A percentile compares a stretch with the other conserved stretches of the same genome.
These are phyloP conservation scores for Lytechinus variegatus DNA, from an alignment of 35 echinoderm and acorn worm genomes.

Conservation along the genomic window DNA sequence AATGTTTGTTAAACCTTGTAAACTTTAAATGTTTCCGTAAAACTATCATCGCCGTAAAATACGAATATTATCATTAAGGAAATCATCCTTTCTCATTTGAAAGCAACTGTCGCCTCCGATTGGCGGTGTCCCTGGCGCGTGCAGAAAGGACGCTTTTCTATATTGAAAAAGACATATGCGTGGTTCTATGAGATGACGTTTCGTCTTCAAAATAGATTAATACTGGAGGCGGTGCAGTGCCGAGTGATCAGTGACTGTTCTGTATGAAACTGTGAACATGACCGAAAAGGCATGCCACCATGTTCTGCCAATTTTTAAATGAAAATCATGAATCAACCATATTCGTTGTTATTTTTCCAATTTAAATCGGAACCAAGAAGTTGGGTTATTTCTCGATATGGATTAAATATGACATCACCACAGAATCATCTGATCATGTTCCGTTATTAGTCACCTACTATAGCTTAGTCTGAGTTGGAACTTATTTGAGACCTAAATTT, in stretches of 20 bases:
- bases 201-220: neutral
- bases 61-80: neutral
- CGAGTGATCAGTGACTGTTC: neutral
- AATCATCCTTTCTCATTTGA: neutral
- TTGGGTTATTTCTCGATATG: neutral
- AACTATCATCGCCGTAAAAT: neutral
- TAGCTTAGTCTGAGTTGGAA: neutral
- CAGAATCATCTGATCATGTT: neutral
- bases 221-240: neutral
- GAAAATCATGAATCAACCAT: neutral
- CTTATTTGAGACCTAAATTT: neutral
- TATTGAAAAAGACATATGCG: neutral
- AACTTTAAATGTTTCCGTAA: too few relatives aligned
- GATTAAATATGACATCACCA: neutral
- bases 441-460: neutral
- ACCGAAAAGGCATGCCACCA: neutral
- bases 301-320: neutral
- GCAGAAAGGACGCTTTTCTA: neutral
- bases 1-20: neutral
- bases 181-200: constrained; percentile 11
- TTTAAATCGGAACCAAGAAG: neutral
- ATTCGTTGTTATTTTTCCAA: neutral
- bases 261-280: neutral
- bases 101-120: neutral
- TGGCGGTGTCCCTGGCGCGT: neutral